These are phyloP conservation scores for Harlomillsia oculata DNA, from an alignment of 1,140 invertebrate species.

Conservation along the genomic window DNA sequence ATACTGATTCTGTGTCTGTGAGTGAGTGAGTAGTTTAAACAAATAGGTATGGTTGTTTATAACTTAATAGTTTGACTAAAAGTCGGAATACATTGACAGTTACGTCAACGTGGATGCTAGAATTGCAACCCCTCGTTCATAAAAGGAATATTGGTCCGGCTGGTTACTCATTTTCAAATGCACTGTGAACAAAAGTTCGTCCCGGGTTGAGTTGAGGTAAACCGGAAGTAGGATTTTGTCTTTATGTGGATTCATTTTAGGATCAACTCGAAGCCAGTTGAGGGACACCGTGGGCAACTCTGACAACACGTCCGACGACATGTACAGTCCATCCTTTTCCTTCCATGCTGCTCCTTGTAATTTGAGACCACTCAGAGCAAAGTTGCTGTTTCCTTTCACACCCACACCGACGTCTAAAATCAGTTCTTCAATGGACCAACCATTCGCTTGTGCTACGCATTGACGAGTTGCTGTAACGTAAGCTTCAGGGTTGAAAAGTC, in stretches of 20 bases:
- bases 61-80: no score
- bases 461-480: slow-evolving; percentile 98
- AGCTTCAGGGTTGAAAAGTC: slow-evolving; percentile 93
- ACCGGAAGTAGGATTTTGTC: slow-evolving; percentile 82
- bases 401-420: slow-evolving; percentile 72
- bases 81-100: no score
- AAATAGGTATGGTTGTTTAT: no score
- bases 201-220: slow-evolving; percentile 91
- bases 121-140: slow-evolving; percentile 92
- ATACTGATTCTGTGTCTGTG: no score
- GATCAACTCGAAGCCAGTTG: slow-evolving; percentile 61
- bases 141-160: slow-evolving; percentile 84
- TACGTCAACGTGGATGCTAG: slow-evolving; percentile 68
- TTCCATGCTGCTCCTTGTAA: slow-evolving; percentile 88
- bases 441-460: slow-evolving; percentile 87
- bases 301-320: slow-evolving; percentile 90
- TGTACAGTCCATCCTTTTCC: slow-evolving; percentile 75
- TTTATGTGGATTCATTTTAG: slow-evolving; percentile 47
- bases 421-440: slow-evolving; percentile 89
- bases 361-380: slow-evolving; percentile 60
- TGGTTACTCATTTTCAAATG: slow-evolving; percentile 79
- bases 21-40: no score
- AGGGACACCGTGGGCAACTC: slow-evolving; percentile 80
- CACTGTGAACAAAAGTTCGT: slow-evolving; percentile 88
- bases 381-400: slow-evolving; percentile 32